Evolutionary conservation across 2,797 vertebrate species (phyloP).

Genomic region (Euthynnus affinis): DNA sequence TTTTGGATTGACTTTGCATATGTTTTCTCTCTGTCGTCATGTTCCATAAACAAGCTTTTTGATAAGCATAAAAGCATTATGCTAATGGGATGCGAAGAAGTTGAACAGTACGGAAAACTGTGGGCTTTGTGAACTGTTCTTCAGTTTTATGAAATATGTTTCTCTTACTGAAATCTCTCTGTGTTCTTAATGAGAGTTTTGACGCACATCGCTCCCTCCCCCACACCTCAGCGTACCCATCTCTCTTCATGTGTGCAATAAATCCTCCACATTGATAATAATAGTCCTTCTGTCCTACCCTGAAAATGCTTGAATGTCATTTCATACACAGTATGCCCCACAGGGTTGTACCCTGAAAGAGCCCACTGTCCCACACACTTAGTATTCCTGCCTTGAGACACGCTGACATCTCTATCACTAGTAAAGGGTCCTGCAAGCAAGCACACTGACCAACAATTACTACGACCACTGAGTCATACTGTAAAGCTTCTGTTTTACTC

Average conservation of each 20-base stretch:
- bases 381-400: constrained; percentile 77
- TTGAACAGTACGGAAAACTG: constrained; percentile 25
- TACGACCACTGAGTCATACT: neutral
- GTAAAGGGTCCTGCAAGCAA: constrained; percentile 20
- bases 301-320: constrained; percentile 75
- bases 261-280: constrained; percentile 73
- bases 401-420: constrained; percentile 47
- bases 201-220: constrained; percentile 63
- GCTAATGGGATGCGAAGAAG: constrained; percentile 55
- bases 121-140: constrained; percentile 48
- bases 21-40: constrained; percentile 65
- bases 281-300: constrained; percentile 73
- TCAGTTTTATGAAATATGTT: constrained; percentile 37
- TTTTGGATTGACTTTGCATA: constrained; percentile 58
- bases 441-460: constrained; percentile 7
- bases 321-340: constrained; percentile 63
- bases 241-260: constrained; percentile 45
- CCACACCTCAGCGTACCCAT: constrained; percentile 23
- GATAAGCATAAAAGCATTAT: constrained; percentile 70
- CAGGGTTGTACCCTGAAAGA: constrained; percentile 77
- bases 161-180: constrained; percentile 39
- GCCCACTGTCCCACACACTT: constrained; percentile 79
- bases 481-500: constrained; percentile 21
- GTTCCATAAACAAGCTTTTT: constrained; percentile 69
- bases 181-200: constrained; percentile 60